A percentile compares a stretch with the other conserved stretches of the same genome.
phyloP scores from a whole-genome alignment of 2,888 invertebrate species.

The Rhagonycha fulva region DNA sequence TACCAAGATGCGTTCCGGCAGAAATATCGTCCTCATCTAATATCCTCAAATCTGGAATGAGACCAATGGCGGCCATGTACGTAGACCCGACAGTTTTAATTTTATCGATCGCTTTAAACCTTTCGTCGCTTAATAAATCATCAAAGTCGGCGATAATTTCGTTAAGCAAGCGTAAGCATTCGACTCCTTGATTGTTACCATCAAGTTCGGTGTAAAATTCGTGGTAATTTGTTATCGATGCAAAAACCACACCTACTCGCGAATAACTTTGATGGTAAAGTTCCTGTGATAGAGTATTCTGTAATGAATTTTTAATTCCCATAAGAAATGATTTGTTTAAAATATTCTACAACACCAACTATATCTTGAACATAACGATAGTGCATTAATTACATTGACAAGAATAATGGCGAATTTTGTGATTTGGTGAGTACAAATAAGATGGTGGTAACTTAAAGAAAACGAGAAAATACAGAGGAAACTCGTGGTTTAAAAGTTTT shows the following conservation, averaged over 20 bases:
- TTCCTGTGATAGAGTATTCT: conserved; percentile 73
- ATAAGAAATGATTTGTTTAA: conserved; percentile 19
- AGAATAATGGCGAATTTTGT: background rate
- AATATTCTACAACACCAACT: conserved; percentile 24
- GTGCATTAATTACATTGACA: conserved; percentile 19
- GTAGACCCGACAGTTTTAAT: conserved; percentile 93
- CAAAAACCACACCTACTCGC: conserved; percentile 89
- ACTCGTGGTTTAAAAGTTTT: no score
- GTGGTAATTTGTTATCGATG: conserved; percentile 91
- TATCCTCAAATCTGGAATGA: conserved; percentile 81
- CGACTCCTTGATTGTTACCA: conserved; percentile 89
- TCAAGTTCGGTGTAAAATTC: conserved; percentile 93
- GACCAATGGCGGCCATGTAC: conserved; percentile 91
- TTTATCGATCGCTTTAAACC: conserved; percentile 87
- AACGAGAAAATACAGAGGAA: background rate
- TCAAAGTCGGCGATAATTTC: conserved; percentile 95
- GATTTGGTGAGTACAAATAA: background rate
- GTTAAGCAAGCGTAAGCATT: conserved; percentile 84
- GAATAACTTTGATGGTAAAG: conserved; percentile 92
- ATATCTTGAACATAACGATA: conserved; percentile 18
- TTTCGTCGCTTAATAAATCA: conserved; percentile 84
- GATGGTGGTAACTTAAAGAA: background rate
- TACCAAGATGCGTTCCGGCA: conserved; percentile 71
- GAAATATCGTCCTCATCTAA: conserved; percentile 69
- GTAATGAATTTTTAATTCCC: conserved; percentile 45